These are phyloP conservation scores for Enteromius radiatus DNA, from an alignment of 2,797 vertebrate species.

Conservation along the genomic window DNA sequence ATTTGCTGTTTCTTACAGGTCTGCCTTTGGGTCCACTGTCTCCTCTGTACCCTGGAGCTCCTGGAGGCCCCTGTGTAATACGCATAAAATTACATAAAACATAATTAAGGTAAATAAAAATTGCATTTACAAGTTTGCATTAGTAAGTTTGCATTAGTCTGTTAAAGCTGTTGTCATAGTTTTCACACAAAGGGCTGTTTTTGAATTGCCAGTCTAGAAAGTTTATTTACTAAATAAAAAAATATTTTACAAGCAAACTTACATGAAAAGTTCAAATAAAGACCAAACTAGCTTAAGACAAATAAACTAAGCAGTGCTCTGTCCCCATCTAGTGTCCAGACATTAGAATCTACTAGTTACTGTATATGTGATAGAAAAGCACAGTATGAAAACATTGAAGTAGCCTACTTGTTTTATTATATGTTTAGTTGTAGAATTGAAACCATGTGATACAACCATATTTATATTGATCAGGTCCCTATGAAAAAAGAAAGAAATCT, in stretches of 20 bases:
- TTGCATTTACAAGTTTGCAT: too few relatives aligned
- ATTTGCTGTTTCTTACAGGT: constrained; percentile 81
- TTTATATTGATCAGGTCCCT: not conserved
- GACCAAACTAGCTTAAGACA: constrained; percentile 49
- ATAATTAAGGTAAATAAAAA: not conserved
- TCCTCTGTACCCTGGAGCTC: constrained; percentile 89
- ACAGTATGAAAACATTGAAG: not conserved
- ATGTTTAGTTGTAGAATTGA: not conserved
- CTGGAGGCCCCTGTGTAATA: constrained; percentile 87
- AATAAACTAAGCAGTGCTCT: constrained; percentile 62
- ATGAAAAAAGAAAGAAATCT: constrained; percentile 63
- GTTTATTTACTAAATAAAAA: too few relatives aligned
- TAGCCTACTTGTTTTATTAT: not conserved
- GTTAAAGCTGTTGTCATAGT: not conserved
- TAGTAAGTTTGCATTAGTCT: not conserved
- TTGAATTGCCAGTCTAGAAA: not conserved
- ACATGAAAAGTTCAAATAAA: not conserved
- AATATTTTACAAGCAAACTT: not conserved
- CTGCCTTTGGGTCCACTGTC: constrained; percentile 89
- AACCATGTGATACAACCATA: not conserved
- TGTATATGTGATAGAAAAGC: not conserved
- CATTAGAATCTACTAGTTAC: not conserved
- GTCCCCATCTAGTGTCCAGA: constrained; percentile 74
- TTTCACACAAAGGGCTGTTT: not conserved
- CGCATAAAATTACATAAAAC: not conserved